phyloP scores from a whole-genome alignment of 2,888 invertebrate species.

The Helicoverpa assulta region DNA sequence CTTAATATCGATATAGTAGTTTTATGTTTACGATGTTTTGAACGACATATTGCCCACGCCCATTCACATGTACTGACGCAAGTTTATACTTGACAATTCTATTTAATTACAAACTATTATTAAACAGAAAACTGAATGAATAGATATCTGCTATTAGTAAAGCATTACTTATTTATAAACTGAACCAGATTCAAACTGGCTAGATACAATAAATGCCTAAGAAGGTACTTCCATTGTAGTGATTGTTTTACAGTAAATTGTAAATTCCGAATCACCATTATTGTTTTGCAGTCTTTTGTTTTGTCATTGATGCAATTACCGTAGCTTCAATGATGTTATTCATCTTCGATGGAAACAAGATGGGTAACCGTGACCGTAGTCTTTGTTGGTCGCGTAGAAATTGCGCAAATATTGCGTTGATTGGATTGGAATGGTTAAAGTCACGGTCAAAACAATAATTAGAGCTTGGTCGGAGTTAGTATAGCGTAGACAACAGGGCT shows the following conservation, averaged over 20 bases:
- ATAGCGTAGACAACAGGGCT: conserved; percentile 38
- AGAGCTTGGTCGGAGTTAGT: conserved; percentile 45
- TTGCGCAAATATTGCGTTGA: conserved; percentile 63
- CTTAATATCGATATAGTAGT: conserved; percentile 11
- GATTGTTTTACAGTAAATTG: conserved; percentile 42
- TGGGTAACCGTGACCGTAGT: conserved; percentile 29
- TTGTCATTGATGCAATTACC: conserved; percentile 61
- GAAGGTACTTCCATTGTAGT: conserved; percentile 26
- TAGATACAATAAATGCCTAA: conserved; percentile 11
- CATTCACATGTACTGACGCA: conserved; percentile 3
- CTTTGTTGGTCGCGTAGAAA: conserved; percentile 60
- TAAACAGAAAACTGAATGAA: background rate
- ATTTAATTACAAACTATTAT: background rate
- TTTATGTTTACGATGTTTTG: conserved; percentile 6
- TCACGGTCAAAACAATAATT: conserved; percentile 67
- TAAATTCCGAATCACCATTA: conserved; percentile 54
- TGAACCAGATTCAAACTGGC: background rate
- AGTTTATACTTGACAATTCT: background rate
- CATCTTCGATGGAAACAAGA: conserved; percentile 63
- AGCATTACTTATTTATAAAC: too few relatives aligned
- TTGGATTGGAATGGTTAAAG: conserved; percentile 59
- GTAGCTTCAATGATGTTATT: conserved; percentile 52
- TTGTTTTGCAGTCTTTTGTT: conserved; percentile 63
- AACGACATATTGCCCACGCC: conserved; percentile 28
- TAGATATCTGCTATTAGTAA: background rate